Percentiles rank a stretch among this genome's conserved stretches.
Evolutionary conservation across 2,113 vertebrate species (phyloP).

Genomic region (Pseudorhombus dupliciocellatus): DNA sequence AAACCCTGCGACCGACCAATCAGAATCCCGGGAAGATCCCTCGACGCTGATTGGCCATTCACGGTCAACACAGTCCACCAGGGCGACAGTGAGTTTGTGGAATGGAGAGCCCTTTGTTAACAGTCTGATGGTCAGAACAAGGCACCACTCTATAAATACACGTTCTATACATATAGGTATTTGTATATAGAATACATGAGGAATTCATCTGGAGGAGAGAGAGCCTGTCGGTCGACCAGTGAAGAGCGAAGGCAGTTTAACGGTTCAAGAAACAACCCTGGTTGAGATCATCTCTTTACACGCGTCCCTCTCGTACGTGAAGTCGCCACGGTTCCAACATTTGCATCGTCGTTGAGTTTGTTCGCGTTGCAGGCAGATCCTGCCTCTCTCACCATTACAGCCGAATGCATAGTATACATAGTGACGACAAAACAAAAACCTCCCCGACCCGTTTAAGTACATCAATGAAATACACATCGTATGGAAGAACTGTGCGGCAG

Average conservation of each 20-base stretch:
- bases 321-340: background rate
- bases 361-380: constrained; percentile 45
- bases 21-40: constrained; percentile 31
- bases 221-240: constrained; percentile 24
- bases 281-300: constrained; percentile 22
- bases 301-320: background rate
- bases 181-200: constrained; percentile 53
- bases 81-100: constrained; percentile 29
- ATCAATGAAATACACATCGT: constrained; percentile 49
- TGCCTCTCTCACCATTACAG: constrained; percentile 39
- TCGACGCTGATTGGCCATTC: constrained; percentile 2
- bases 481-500: constrained; percentile 49
- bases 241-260: constrained; percentile 10
- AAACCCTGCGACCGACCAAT: constrained; percentile 4
- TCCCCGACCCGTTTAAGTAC: constrained; percentile 50
- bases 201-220: constrained; percentile 28
- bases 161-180: constrained; percentile 65
- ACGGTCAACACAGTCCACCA: constrained; percentile 1
- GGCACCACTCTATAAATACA: constrained; percentile 78
- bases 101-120: constrained; percentile 56
- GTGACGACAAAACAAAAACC: constrained; percentile 49
- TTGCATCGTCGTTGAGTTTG: constrained; percentile 36
- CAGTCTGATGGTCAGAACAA: constrained; percentile 62
- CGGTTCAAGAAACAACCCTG: background rate
- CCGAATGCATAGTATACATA: constrained; percentile 63